A percentile compares a stretch with the other conserved stretches of the same genome.
Evolutionary conservation across 2,888 invertebrate genomes (phyloP).

Genomic region (Arrhopalites spinosus): DNA sequence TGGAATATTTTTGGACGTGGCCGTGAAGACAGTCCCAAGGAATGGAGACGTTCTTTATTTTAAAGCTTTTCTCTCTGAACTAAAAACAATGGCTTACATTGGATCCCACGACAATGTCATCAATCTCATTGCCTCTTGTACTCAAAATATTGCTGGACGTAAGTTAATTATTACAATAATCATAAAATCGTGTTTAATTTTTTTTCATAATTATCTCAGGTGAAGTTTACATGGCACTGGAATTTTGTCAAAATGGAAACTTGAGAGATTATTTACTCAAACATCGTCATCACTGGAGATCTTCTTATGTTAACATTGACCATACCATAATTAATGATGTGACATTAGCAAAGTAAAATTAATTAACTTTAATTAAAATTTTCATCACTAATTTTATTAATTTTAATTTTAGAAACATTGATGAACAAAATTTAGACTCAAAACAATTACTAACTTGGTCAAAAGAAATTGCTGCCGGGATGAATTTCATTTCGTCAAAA

Average conservation of each 20-base stretch:
- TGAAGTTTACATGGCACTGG: neutral
- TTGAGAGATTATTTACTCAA: neutral
- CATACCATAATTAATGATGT: too few relatives aligned
- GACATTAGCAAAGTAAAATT: too few relatives aligned
- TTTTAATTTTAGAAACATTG: too few relatives aligned
- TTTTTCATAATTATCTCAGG: neutral
- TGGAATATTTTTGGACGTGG: neutral
- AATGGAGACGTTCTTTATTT: constrained; percentile 10
- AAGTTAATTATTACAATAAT: neutral
- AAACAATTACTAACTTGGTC: too few relatives aligned
- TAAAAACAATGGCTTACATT: constrained; percentile 13
- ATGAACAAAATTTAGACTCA: too few relatives aligned
- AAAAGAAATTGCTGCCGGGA: too few relatives aligned
- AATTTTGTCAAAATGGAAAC: constrained; percentile 13
- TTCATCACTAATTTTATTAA: too few relatives aligned
- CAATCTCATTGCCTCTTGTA: neutral
- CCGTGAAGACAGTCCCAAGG: constrained; percentile 12
- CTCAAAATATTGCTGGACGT: neutral
- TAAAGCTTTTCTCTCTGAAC: constrained; percentile 11
- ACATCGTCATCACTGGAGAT: too few relatives aligned
- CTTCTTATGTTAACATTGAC: too few relatives aligned
- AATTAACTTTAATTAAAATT: too few relatives aligned
- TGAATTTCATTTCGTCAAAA: too few relatives aligned
- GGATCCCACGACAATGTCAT: neutral
- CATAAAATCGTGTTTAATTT: neutral